phyloP scores from a whole-genome alignment of 2,113 vertebrate species.

The Ailuropoda melanoleuca region DNA sequence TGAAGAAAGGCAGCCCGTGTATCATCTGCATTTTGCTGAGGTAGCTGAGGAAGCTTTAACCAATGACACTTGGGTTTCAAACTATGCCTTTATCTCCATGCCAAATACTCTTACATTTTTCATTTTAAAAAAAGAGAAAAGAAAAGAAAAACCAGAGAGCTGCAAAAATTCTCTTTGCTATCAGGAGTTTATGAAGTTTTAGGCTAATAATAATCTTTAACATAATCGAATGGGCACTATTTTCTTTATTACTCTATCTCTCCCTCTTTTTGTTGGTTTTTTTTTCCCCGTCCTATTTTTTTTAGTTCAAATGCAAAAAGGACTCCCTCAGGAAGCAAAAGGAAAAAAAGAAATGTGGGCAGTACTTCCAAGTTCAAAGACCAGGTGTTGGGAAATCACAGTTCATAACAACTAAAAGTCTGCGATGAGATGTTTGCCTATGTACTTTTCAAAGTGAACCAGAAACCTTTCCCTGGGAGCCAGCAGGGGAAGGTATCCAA shows the following conservation, averaged over 20 bases:
- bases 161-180: constrained; percentile 7
- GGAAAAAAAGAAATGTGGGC: not conserved
- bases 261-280: not conserved
- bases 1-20: not conserved
- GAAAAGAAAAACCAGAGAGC: not conserved
- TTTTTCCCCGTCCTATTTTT: not conserved
- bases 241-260: not conserved
- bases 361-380: constrained; percentile 7
- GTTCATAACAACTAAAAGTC: not conserved
- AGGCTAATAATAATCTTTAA: constrained; percentile 4
- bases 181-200: constrained; percentile 28
- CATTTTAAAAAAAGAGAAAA: not conserved
- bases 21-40: not conserved
- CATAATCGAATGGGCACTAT: not conserved
- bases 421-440: not conserved
- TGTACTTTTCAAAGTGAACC: constrained; percentile 33
- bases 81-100: not conserved
- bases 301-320: constrained; percentile 28
- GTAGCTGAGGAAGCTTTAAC: not conserved
- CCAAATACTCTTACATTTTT: constrained; percentile 31
- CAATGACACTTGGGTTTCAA: not conserved
- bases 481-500: not conserved
- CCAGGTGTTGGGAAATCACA: not conserved
- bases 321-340: not conserved
- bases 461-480: not conserved